Base-by-base conservation (phyloP, 2,113 vertebrate genomes). In the Syngnathus floridae region DNA sequence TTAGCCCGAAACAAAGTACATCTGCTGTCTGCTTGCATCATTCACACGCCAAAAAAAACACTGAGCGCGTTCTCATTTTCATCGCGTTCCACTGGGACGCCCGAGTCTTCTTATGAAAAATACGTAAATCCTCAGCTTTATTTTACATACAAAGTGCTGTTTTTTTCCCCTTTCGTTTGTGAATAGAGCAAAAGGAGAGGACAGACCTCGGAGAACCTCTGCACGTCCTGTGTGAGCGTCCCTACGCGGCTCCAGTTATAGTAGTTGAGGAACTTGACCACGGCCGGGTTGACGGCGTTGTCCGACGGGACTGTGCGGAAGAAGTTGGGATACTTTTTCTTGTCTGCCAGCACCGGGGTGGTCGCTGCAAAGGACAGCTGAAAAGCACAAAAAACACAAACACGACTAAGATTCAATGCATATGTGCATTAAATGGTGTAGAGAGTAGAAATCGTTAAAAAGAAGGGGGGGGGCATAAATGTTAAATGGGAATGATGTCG, bases 261-360 rank as follows among this genome's bases (percentile, higher is more conserved):
- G 84, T 87, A 89, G 85, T 92, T 96, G 51, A 99, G 93, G 73
- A 99, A 90, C 87, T 98, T 98, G 68, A 99, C 90, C 71, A 99
- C 95, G 49, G 97, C 97, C 1, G 97, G 97, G 73, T 99, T 99
- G 79, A 99, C 97, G 0, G 97, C 96, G 5, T 98, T 99, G 88
- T 99, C 97, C 12, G 97, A 99, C 0, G 97, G 97, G 72, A 99
- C 97, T 0, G 97, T 99, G 84, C 97, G 93, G 88, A 99, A 99
- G 92, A 99, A 99, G 85, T 98, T 97, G 52, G 95, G 95, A 72
- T 96, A 99, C 77, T 99, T 99, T 87, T 98, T 99, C 91, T 95
- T 98, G 89, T 99, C 97, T 3, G 95, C 96, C 85, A 99, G 56
- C 22, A 99, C 97, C 22, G 97, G 97, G 0, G 97, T 99, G 69